Conservation (phyloP, 1,140 invertebrate genomes). For the Dendrolimus punctatus region DNA sequence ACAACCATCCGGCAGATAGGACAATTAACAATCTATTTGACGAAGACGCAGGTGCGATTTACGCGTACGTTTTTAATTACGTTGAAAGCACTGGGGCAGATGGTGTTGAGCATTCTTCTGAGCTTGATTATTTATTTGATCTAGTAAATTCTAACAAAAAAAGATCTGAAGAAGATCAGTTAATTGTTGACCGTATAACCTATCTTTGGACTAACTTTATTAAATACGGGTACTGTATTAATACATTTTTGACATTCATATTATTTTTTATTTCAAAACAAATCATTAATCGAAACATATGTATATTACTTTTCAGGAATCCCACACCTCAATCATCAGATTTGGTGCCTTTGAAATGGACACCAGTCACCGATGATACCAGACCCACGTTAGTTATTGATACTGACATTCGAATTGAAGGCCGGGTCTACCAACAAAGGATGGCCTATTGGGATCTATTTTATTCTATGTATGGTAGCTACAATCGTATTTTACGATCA, state of each 20-base stretch:
- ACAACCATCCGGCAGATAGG: conserved; percentile 46
- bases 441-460: conserved; percentile 63
- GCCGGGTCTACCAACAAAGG: conserved; percentile 38
- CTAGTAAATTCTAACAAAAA: conserved; percentile 9
- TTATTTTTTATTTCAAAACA: conserved; percentile 2
- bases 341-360: conserved; percentile 38
- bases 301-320: conserved; percentile 39
- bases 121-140: conserved; percentile 48
- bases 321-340: conserved; percentile 40
- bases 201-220: conserved; percentile 54
- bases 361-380: conserved; percentile 21
- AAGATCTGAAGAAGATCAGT: conserved; percentile 24
- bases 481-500: conserved; percentile 10
- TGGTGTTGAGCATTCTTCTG: conserved; percentile 33
- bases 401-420: conserved; percentile 29
- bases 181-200: conserved; percentile 32
- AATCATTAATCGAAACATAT: neutral
- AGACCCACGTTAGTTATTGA: conserved; percentile 49
- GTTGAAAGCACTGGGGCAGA: conserved; percentile 19
- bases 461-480: conserved; percentile 35
- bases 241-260: conserved; percentile 1
- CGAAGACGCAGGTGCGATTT: conserved; percentile 45
- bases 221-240: conserved; percentile 46
- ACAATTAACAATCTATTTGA: conserved; percentile 34
- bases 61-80: conserved; percentile 52